Conservation (phyloP, 2,797 vertebrate species). For the Chelon auratus region DNA sequence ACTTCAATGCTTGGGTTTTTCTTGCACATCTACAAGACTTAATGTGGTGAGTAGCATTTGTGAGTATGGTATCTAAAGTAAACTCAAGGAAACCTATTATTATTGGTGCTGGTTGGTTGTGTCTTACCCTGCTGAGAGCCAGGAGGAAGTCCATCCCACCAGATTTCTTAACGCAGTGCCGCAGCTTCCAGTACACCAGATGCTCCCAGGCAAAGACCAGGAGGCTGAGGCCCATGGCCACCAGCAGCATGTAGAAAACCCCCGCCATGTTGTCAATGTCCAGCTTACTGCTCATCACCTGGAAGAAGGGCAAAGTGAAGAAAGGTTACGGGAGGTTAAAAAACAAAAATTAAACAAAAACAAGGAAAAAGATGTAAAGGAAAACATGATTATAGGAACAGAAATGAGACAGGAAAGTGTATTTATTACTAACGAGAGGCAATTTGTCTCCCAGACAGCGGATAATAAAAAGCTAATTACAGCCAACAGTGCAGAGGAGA, state of each 20-base stretch:
- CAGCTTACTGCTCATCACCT: conserved; percentile 91
- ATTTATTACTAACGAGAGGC: conserved; percentile 51
- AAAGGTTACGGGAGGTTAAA: not conserved
- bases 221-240: conserved; percentile 86
- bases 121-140: conserved; percentile 90
- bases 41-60: no score
- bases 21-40: no score
- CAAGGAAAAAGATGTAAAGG: not conserved
- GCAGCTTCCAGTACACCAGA: conserved; percentile 90
- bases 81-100: no score
- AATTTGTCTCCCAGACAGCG: conserved; percentile 55
- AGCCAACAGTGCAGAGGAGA: conserved; percentile 30
- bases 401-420: conserved; percentile 29
- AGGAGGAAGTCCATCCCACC: conserved; percentile 90
- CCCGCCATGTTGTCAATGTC: conserved; percentile 87
- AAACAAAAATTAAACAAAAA: not conserved
- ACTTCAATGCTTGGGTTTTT: no score
- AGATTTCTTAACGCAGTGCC: conserved; percentile 89
- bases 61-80: no score
- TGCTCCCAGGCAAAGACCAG: conserved; percentile 89
- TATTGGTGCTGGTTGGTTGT: not conserved
- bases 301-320: conserved; percentile 65
- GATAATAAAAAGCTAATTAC: conserved; percentile 60
- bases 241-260: conserved; percentile 87
- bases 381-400: not conserved